phyloP scores from a whole-genome alignment of 2,797 vertebrate species.

The Scarus forsteni region DNA sequence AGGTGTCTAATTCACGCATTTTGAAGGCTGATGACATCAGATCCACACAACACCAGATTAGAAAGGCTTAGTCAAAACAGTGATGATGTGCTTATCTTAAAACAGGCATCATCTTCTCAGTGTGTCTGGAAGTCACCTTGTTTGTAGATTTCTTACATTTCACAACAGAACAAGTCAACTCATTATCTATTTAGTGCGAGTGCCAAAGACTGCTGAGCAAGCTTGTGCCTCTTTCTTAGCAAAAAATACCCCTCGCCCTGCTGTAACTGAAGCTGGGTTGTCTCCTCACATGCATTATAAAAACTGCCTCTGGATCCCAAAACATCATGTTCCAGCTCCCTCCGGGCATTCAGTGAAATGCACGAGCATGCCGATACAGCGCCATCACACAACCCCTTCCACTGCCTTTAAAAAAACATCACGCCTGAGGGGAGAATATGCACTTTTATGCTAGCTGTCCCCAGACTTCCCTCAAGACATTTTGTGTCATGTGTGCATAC shows the following conservation, averaged over 20 bases:
- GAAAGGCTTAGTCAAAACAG: background rate
- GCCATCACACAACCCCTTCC: constrained; percentile 26
- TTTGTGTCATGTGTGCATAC: constrained; percentile 54
- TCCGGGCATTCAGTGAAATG: constrained; percentile 36
- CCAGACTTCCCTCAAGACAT: constrained; percentile 58
- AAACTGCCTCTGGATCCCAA: constrained; percentile 40
- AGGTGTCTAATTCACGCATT: background rate
- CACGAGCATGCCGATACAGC: constrained; percentile 22
- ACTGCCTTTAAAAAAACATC: constrained; percentile 45
- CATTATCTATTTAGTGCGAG: constrained; percentile 4
- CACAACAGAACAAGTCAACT: constrained; percentile 21
- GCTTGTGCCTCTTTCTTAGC: constrained; percentile 7
- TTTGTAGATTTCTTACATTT: constrained; percentile 4
- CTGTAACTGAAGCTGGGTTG: constrained; percentile 32
- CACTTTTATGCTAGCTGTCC: constrained; percentile 46
- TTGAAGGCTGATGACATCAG: background rate
- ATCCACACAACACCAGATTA: constrained; percentile 5
- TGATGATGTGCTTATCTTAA: constrained; percentile 1
- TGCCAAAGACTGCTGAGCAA: constrained; percentile 21
- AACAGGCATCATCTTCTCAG: background rate
- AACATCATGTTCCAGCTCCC: constrained; percentile 44
- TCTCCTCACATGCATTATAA: constrained; percentile 52
- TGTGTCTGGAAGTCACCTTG: background rate
- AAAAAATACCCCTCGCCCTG: constrained; percentile 5
- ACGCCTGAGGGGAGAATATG: constrained; percentile 49